Evolutionary conservation across 2,797 vertebrate genomes (phyloP).

Genomic region (Melanogrammus aeglefinus): DNA sequence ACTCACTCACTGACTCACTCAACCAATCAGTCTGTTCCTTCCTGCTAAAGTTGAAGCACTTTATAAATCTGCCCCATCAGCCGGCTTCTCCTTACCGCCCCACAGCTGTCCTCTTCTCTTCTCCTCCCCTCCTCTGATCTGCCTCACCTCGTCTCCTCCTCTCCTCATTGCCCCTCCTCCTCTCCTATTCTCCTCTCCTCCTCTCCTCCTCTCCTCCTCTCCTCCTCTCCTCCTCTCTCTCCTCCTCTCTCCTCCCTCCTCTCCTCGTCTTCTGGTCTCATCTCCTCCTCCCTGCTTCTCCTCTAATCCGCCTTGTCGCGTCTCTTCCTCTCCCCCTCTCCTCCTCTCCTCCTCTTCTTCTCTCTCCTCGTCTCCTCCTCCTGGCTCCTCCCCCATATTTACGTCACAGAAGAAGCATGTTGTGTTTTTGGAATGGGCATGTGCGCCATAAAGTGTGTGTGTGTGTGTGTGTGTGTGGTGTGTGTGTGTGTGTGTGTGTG

Average conservation of each 20-base stretch:
- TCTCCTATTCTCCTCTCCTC: conserved; percentile 53
- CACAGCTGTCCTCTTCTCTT: conserved; percentile 6
- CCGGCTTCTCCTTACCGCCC: too few species aligned
- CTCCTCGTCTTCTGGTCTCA: conserved; percentile 31
- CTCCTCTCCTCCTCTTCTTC: conserved; percentile 28
- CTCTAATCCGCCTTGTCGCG: too few species aligned
- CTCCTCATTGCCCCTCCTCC: neutral
- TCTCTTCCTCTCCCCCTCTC: conserved; percentile 21
- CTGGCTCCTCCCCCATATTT: too few species aligned
- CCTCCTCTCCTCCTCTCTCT: conserved; percentile 42
- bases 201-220: conserved; percentile 9
- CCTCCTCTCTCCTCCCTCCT: conserved; percentile 41
- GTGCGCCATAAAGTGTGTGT: conserved; percentile 27
- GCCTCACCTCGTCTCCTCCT: conserved; percentile 25
- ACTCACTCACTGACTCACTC: neutral
- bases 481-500: conserved; percentile 32
- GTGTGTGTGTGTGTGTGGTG: conserved; percentile 18
- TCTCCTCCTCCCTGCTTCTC: neutral
- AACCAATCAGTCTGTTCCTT: neutral
- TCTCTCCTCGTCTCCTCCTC: too few species aligned
- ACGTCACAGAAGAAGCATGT: neutral
- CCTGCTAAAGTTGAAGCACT: neutral
- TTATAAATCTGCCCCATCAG: neutral
- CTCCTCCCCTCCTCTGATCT: neutral
- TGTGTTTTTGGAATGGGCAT: neutral